These are phyloP conservation scores for Cheilosia pagana DNA, from an alignment of 2,888 invertebrate species.

Conservation along the genomic window DNA sequence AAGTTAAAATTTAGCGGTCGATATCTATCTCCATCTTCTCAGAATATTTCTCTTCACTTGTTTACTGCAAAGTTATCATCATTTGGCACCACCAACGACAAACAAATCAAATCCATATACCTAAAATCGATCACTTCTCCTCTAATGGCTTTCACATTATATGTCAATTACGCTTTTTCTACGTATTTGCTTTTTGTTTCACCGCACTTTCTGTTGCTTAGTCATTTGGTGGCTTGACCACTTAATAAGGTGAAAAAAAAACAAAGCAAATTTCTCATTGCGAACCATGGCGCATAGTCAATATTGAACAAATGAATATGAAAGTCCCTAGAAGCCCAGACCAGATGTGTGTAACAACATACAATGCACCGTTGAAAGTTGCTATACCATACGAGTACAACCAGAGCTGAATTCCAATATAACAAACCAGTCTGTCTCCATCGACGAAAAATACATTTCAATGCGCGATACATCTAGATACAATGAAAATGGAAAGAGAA, in stretches of 20 bases:
- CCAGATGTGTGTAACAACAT: constrained; percentile 22
- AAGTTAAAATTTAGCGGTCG: too few relatives aligned
- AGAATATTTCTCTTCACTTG: too few relatives aligned
- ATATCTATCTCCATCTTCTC: too few relatives aligned
- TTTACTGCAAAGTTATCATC: not conserved
- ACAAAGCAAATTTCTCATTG: constrained; percentile 38
- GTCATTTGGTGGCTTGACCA: constrained; percentile 37
- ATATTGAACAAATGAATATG: constrained; percentile 44
- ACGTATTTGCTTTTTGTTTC: constrained; percentile 18
- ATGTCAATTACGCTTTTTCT: constrained; percentile 60
- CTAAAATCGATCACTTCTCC: constrained; percentile 41
- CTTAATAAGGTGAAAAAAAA: constrained; percentile 46
- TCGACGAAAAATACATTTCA: constrained; percentile 57
- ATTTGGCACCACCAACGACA: constrained; percentile 6
- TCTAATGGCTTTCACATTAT: constrained; percentile 52
- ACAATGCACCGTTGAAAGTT: constrained; percentile 55
- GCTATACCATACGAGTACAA: constrained; percentile 21
- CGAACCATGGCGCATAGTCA: constrained; percentile 16
- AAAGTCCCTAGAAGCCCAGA: constrained; percentile 67
- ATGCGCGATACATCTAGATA: constrained; percentile 25
- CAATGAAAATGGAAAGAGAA: constrained; percentile 55
- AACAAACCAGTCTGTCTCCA: constrained; percentile 59
- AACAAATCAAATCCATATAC: constrained; percentile 27
- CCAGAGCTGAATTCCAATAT: constrained; percentile 57
- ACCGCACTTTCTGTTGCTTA: constrained; percentile 29